Evolutionary conservation across 2,797 vertebrate genomes (phyloP), one percentile per base, ranked within the genome.

Genomic region (Oreochromis mossambicus): DNA sequence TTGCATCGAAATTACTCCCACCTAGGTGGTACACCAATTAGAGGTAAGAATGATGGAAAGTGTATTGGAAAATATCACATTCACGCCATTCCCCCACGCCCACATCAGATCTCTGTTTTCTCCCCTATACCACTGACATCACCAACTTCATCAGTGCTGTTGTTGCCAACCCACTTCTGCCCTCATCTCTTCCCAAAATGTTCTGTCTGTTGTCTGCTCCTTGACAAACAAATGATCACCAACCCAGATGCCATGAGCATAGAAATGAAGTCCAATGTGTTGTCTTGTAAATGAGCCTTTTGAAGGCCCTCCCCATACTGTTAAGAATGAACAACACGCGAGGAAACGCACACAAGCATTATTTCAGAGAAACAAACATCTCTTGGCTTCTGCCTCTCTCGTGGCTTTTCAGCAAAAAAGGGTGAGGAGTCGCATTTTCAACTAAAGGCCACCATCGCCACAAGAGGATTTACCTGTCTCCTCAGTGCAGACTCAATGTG

Each of bases 21-120:
- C 93, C 92, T 95, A 97, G 96, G 96, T 94, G 96, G 96, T 94
- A 95, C 96, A 32, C 95, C 96, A 85, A 96, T 96, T 95, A 95
- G 96, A 97, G 96, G 96, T 97, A 97, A 97, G 96, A 92, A 94
- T 89, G 90, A 94, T 90, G 55, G 87, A 83, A 80, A 90, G 86
- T 92, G 86, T 92, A 86, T 91, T 88, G 88, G 87, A 92, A 92
- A 93, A 83, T 78, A 90, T 92, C 91, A 91, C 86, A 13, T 92
- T 85, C 85, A 70, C 88, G 61, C 87, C 94, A 93, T 91, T 52
- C 51, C 87, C 82, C 87, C 92, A 91, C 82, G 68, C 86, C 75
- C 70, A 87, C 83, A 75, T 90, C 87, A 81, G 89, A 88, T 78
- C 80, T 14, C 78, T 78, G 81, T 86, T 88, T 84, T 56, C 79